These are phyloP conservation scores for Isoperla grammatica DNA, from an alignment of 2,888 invertebrate species.

Conservation along the genomic window DNA sequence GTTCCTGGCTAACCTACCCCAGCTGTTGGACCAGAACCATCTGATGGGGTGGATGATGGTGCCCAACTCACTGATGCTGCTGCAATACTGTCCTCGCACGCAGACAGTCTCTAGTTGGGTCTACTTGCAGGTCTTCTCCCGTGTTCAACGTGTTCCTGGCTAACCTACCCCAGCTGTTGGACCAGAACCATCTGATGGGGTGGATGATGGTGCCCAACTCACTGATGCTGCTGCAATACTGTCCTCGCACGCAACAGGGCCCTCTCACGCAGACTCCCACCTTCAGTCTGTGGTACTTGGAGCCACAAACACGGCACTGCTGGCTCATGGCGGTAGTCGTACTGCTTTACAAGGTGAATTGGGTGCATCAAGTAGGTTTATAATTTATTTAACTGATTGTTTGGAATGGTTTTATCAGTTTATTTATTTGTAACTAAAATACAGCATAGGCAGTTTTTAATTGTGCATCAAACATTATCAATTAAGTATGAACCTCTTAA, in stretches of 20 bases:
- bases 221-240: slow-evolving; percentile 70
- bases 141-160: slow-evolving; percentile 95
- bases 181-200: slow-evolving; percentile 94
- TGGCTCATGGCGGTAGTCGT: slow-evolving; percentile 94
- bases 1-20: slow-evolving; percentile 85
- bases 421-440: neutral
- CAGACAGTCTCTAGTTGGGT: too few relatives aligned
- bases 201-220: slow-evolving; percentile 81
- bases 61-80: slow-evolving; percentile 71
- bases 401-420: neutral
- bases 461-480: too few relatives aligned
- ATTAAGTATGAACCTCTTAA: too few relatives aligned
- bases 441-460: too few relatives aligned
- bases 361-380: slow-evolving; percentile 10
- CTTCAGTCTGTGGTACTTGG: slow-evolving; percentile 84
- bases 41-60: slow-evolving; percentile 85
- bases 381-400: slow-evolving; percentile 4
- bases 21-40: slow-evolving; percentile 93
- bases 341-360: slow-evolving; percentile 83
- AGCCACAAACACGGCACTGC: slow-evolving; percentile 78
- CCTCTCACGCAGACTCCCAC: slow-evolving; percentile 57
- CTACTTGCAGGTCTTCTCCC: slow-evolving; percentile 75
- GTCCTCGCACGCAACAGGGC: slow-evolving; percentile 65
- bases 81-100: slow-evolving; percentile 80
- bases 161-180: slow-evolving; percentile 88